Conservation (phyloP, 1,140 invertebrate genomes). For the Danaus melanippus region DNA sequence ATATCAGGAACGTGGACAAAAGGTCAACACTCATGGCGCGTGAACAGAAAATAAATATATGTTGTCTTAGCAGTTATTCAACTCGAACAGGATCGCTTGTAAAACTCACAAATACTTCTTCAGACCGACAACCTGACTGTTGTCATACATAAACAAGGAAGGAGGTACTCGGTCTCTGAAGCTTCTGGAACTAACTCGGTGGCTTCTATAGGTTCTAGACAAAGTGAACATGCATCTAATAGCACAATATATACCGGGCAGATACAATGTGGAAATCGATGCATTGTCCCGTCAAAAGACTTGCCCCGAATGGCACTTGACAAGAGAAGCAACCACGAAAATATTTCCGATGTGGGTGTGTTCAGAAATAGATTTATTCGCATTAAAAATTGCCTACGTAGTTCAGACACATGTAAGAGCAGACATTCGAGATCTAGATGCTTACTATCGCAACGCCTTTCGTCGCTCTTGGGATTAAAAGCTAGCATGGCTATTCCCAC, state of each 20-base stretch:
- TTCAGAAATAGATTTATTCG: constrained; percentile 44
- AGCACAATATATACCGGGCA: constrained; percentile 19
- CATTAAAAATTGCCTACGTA: constrained; percentile 29
- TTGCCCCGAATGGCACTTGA: constrained; percentile 14
- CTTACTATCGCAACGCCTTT: too few species aligned
- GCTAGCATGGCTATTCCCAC: too few species aligned
- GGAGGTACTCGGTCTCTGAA: constrained; percentile 38
- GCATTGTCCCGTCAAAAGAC: constrained; percentile 11
- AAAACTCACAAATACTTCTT: constrained; percentile 23
- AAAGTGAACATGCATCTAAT: constrained; percentile 15
- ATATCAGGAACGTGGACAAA: constrained; percentile 22
- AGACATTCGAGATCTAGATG: constrained; percentile 27
- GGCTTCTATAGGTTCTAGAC: constrained; percentile 33
- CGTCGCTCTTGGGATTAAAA: too few species aligned
- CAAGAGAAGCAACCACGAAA: neutral
- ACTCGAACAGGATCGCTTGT: constrained; percentile 18
- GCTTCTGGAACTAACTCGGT: constrained; percentile 32
- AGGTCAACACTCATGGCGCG: constrained; percentile 30
- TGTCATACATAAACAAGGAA: constrained; percentile 40
- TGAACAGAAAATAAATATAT: constrained; percentile 40
- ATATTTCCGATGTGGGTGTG: constrained; percentile 31
- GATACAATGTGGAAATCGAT: constrained; percentile 22
- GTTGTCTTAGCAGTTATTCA: constrained; percentile 30
- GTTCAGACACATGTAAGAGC: constrained; percentile 28
- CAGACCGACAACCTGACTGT: constrained; percentile 47